Conservation (phyloP, 2,797 vertebrate species). For the Euthynnus affinis region DNA sequence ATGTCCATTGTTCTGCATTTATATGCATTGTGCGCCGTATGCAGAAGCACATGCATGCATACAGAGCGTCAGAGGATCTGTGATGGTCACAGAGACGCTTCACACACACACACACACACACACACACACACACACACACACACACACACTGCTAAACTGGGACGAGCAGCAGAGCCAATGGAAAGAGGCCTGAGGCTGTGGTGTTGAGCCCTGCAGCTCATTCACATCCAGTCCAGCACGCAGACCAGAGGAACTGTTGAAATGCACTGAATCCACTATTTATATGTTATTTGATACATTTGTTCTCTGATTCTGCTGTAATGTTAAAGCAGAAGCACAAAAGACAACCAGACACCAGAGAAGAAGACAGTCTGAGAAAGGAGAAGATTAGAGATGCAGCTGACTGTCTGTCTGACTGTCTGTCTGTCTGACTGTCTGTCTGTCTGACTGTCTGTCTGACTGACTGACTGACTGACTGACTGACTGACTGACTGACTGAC, state of each 20-base stretch:
- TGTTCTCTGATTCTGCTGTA: neutral
- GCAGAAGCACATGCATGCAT: neutral
- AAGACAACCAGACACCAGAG: neutral
- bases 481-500: too few relatives aligned
- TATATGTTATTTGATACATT: neutral
- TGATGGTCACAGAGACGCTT: neutral
- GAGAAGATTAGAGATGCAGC: constrained; percentile 16
- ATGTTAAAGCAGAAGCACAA: neutral
- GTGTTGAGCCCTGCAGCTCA: neutral
- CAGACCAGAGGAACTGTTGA: neutral
- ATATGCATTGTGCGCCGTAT: neutral
- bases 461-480: too few relatives aligned
- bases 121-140: too few relatives aligned
- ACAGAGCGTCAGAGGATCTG: too few relatives aligned
- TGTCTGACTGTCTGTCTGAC: too few relatives aligned
- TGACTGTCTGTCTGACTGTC: too few relatives aligned
- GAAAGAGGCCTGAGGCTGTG: neutral
- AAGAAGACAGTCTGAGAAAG: neutral
- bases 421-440: too few relatives aligned
- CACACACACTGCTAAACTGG: accelerated
- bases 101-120: too few relatives aligned
- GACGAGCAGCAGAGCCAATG: neutral
- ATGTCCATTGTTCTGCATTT: neutral
- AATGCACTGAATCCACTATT: neutral
- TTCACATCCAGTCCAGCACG: neutral